phyloP scores from a whole-genome alignment of 2,888 invertebrate genomes.

The Archaeoteleia sp. region DNA sequence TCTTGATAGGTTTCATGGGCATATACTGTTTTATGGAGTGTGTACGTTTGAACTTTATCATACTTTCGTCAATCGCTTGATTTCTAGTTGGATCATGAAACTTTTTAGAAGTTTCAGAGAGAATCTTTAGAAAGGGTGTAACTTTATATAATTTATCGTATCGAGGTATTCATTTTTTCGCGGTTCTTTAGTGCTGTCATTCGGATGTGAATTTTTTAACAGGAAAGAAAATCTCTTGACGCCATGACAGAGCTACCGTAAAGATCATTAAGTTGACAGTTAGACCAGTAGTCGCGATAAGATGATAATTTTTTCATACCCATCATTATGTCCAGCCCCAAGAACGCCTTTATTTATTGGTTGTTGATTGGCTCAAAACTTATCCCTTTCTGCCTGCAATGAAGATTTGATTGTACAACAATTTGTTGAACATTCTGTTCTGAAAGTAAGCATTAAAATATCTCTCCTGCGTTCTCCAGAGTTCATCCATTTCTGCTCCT shows the following conservation, averaged over 20 bases:
- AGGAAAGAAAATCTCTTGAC: slow-evolving; percentile 10
- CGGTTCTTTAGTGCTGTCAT: slow-evolving; percentile 17
- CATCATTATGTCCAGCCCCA: slow-evolving; percentile 29
- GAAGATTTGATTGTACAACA: slow-evolving; percentile 54
- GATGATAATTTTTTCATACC: slow-evolving; percentile 24
- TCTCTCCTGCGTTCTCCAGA: slow-evolving; percentile 23
- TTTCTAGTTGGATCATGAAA: slow-evolving; percentile 22
- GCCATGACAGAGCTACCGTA: slow-evolving; percentile 15
- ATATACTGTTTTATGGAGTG: too few relatives aligned
- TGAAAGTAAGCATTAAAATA: slow-evolving; percentile 46
- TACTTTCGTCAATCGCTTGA: slow-evolving; percentile 23
- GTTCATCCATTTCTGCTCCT: too few relatives aligned
- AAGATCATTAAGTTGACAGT: slow-evolving; percentile 39
- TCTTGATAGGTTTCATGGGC: too few relatives aligned
- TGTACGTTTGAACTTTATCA: too few relatives aligned
- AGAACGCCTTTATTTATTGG: slow-evolving; percentile 6
- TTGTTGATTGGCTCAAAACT: slow-evolving; percentile 7
- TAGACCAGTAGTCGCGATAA: slow-evolving; percentile 45
- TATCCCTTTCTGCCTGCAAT: slow-evolving; percentile 33
- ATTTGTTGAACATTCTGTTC: slow-evolving; percentile 40
- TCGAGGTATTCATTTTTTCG: slow-evolving; percentile 1
- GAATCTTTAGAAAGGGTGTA: slow-evolving; percentile 14
- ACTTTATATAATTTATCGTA: slow-evolving; percentile 30
- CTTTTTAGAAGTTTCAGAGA: slow-evolving; percentile 7
- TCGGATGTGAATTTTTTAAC: slow-evolving; percentile 7